Base-by-base conservation (phyloP, 2,888 invertebrate genomes). In the Chymomyza amoena region DNA sequence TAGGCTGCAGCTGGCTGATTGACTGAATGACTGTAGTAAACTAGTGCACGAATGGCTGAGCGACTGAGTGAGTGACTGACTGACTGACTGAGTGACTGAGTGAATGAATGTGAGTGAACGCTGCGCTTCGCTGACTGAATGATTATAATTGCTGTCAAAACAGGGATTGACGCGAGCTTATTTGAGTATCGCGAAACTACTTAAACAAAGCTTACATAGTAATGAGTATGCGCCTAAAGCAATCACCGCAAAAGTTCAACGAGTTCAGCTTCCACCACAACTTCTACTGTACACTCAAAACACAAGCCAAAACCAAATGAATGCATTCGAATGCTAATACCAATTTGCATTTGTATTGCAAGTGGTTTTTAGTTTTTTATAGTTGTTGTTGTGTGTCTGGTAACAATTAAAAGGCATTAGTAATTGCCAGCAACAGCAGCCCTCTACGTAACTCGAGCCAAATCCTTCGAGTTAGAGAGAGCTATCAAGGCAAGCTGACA, bases 41-140 rank as follows among this genome's bases (percentile, higher is more conserved):
- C 64, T 68, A 71, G 72, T 69, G 51, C 61, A 71, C 79, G 81
- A 75, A 69, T 83, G 77, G 75, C 71, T 80, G 76, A 69, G 56
- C 78, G 61, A 67, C 69, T 51, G 65, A 50, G 39, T 71, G 78
- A 73, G 69, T 80, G 39, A 39, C 39, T 39, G 2, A 7, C 5
- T 9, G 6, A 39, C 5, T 9, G 10, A 20, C 3, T 5, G 76
- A 76, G 68, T 77, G 78, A 68, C 5, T 60, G 60, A 36, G 39
- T 73, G 64, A 61, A 62, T 72, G 68, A 60, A 36, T 7, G 57
- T 25, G 18, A 18, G 18, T 57, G 10, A 25, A 57, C 67, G 59
- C 54, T 68, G 78, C 73, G 72, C 72, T 76, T 71, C 80, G 72
- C 39, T 72, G 61, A 68, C 64, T 52, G 68, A 70, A 61, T 66